Base-by-base conservation (phyloP, 37 sponge, comb jelly and placozoan genomes). In the Dysidea cf. avara region DNA sequence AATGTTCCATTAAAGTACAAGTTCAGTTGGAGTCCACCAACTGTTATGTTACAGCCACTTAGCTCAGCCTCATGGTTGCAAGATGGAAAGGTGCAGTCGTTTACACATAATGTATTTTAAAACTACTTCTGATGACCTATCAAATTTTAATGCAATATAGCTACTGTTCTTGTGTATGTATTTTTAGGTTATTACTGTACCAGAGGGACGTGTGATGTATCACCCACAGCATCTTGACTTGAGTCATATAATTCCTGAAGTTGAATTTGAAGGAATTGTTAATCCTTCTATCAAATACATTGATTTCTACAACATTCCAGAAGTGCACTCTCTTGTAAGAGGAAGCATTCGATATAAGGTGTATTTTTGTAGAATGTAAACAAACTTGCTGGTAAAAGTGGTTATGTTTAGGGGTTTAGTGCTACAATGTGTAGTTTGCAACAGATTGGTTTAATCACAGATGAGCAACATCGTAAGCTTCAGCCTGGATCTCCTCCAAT, bases 1-100 rank as follows among this genome's bases (percentile, higher is more conserved):
- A 55, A 92, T 66, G 92, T 92, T 56, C 93, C 99, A 34, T 90
- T 97, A 48, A 78, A 83, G 50, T 97, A 97, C 75, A 97, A 97
- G 61, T 97, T 97, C 80, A 97, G 87, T 31, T 97, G 99, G 99
- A 87, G 86, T 79, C 99, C 99, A 1, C 40, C 55, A 29, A 64
- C 81, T 61, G 95, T 91, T n/a, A 68, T 97, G 11, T 16, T 83
- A 26, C 84, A 82, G 18, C 36, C 83, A 2, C 66, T 75, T 12
- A 81, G 83, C 29, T 70, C 84, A 11, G 92, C 92, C 59, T 82
- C 62, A 71, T 94, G 84, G 57, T 69, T 90, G 29, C 55, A 69
- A 51, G 70, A 87, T 67, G 86, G 89, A 59, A 77, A 94, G 78
- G 90, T 96, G 25, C 24, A 72, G 54, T 7, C 51, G 51, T 33